These are phyloP conservation scores for Helicorthomorpha holstii DNA, from an alignment of 1,140 invertebrate species.

Conservation along the genomic window DNA sequence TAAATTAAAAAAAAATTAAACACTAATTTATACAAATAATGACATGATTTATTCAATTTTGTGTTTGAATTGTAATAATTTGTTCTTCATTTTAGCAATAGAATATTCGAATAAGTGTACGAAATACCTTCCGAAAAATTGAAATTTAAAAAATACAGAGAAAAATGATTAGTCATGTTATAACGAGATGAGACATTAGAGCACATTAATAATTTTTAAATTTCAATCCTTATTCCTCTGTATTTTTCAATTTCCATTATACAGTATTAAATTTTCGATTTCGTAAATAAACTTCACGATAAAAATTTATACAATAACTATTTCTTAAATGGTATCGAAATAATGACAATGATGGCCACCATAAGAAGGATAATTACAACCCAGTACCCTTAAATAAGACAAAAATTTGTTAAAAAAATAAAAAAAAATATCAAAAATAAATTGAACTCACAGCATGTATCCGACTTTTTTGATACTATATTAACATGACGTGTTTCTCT, in stretches of 20 bases:
- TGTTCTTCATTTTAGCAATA: too few relatives aligned
- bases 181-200: too few relatives aligned
- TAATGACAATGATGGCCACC: slow-evolving; percentile 26
- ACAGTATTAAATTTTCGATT: background rate
- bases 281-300: background rate
- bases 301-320: background rate
- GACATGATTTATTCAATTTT: too few relatives aligned
- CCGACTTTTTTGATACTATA: slow-evolving; percentile 45
- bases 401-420: background rate
- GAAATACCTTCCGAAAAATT: too few relatives aligned
- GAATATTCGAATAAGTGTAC: too few relatives aligned
- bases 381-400: slow-evolving; percentile 26
- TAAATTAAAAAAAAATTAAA: too few relatives aligned
- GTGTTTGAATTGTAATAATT: too few relatives aligned
- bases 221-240: background rate
- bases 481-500: slow-evolving; percentile 45
- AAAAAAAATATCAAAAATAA: background rate
- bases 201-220: background rate
- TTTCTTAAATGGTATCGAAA: slow-evolving; percentile 16
- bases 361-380: slow-evolving; percentile 27
- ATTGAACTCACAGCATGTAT: slow-evolving; percentile 39
- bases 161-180: too few relatives aligned
- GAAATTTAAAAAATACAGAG: too few relatives aligned
- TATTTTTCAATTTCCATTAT: background rate
- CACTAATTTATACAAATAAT: too few relatives aligned